Percentiles rank a stretch among this genome's conserved stretches.
These are phyloP conservation scores for Myocastor coypus DNA, from an alignment of 2,113 vertebrate genomes.

Conservation along the genomic window DNA sequence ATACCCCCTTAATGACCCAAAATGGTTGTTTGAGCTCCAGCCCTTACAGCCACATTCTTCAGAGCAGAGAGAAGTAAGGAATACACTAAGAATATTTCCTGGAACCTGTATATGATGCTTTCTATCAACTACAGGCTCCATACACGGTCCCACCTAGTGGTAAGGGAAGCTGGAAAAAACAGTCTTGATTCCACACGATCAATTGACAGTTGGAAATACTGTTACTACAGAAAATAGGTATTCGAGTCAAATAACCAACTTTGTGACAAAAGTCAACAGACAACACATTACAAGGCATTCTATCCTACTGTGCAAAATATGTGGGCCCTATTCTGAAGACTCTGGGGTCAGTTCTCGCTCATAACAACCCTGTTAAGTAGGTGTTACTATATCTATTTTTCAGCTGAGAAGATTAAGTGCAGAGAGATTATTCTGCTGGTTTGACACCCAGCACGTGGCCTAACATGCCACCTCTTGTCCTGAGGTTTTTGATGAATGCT, in stretches of 20 bases:
- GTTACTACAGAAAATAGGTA: not conserved
- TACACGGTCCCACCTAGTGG: not conserved
- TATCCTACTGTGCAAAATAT: not conserved
- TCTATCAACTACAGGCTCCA: not conserved
- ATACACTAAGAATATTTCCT: not conserved
- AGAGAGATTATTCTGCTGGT: slow-evolving; percentile 12
- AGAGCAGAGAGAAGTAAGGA: not conserved
- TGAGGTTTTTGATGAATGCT: slow-evolving; percentile 23
- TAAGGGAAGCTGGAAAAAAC: not conserved
- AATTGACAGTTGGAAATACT: not conserved
- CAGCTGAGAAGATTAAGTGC: not conserved
- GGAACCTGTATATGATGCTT: not conserved
- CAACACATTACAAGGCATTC: not conserved
- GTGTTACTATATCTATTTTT: not conserved
- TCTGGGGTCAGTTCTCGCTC: not conserved
- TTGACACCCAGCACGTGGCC: not conserved
- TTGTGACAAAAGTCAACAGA: not conserved
- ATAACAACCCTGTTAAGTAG: not conserved
- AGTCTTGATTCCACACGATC: not conserved
- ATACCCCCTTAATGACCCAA: not conserved
- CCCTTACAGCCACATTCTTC: not conserved
- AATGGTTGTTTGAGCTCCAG: not conserved
- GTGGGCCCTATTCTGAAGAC: not conserved
- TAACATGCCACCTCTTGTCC: not conserved
- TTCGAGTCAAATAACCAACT: not conserved